Evolutionary conservation across 1,140 invertebrate species (phyloP), one percentile per base, ranked within the genome.

Genomic region (Triops longicaudatus): DNA sequence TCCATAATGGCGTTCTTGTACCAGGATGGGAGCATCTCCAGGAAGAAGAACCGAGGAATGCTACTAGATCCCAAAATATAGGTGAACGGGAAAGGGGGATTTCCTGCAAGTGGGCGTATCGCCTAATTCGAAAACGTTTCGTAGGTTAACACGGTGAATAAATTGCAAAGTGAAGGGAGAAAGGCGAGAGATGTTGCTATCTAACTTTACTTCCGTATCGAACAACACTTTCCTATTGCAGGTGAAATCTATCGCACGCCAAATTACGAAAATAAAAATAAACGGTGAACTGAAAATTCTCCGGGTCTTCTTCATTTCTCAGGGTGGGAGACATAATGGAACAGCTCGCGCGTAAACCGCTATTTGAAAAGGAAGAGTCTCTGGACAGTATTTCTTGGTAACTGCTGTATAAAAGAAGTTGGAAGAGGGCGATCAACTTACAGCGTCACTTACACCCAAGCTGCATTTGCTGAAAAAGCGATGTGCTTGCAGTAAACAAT

Each of bases 81-180:
- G 50, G 50, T 63, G 50, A 63, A 63, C 50, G 50, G 50, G 50
- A 63, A 63, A 63, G 10, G 50, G 50, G 50, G 50, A 22, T 63
- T 63, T 63, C 44, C 50, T 63, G 50, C 17, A n/a, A 63, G 31
- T 37, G 31, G 31, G 31, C 2, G 31, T 2, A 37, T 37, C 31
- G 7, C 31, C 31, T 37, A 37, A 22, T 63, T 0, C 17, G 1
- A 63, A 63, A 5, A 12, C n/a, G 14, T 63, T 63, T 63, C 50
- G 14, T 63, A 14, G 50, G 22, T 6, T 63, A 63, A 12, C 50
- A 6, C 31, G 31, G 7, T 7, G 7, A 37, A 37, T 37, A 37
- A 37, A 4, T 37, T 7, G 9, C 14, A 17, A 63, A 63, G 50
- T 63, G 50, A 63, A 63, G 50, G 50, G 50, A 22, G 50, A 63